Evolutionary conservation across 2,888 invertebrate genomes (phyloP).

Genomic region (Caenorhabditis angaria): DNA sequence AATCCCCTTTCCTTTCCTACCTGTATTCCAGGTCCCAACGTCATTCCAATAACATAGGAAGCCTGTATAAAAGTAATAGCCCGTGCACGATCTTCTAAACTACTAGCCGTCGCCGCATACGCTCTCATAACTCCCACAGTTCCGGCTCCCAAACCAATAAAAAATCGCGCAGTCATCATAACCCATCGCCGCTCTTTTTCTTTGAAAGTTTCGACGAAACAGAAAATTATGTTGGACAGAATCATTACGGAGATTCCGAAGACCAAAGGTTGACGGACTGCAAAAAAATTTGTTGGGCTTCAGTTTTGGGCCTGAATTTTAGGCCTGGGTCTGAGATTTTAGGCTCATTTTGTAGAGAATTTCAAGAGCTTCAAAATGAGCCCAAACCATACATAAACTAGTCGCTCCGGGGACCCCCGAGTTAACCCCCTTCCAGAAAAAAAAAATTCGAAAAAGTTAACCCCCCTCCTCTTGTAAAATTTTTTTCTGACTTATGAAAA

Average conservation of each 20-base stretch:
- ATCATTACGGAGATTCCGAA: constrained; percentile 51
- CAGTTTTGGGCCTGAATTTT: background rate
- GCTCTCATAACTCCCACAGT: constrained; percentile 55
- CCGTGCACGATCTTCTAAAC: constrained; percentile 47
- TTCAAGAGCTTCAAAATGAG: too few species aligned
- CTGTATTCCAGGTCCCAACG: constrained; percentile 55
- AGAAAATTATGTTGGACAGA: constrained; percentile 54
- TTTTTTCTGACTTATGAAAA: too few species aligned
- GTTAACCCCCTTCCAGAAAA: too few species aligned
- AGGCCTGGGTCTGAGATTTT: background rate
- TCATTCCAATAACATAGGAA: constrained; percentile 55
- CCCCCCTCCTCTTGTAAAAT: too few species aligned
- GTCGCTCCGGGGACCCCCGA: too few species aligned
- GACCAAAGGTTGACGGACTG: constrained; percentile 53
- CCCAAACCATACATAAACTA: too few species aligned
- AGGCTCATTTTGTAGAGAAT: too few species aligned
- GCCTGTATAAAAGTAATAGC: constrained; percentile 56
- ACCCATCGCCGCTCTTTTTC: constrained; percentile 48
- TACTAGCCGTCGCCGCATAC: constrained; percentile 51
- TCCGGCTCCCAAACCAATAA: constrained; percentile 52
- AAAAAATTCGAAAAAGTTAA: too few species aligned
- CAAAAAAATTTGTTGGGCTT: constrained; percentile 11
- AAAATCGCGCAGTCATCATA: constrained; percentile 51
- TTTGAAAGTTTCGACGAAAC: constrained; percentile 50
- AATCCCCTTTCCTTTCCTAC: too few species aligned